A percentile compares a stretch with the other conserved stretches of the same genome.
Evolutionary conservation across 2,888 invertebrate genomes (phyloP).

Genomic region (Graphium colonna): DNA sequence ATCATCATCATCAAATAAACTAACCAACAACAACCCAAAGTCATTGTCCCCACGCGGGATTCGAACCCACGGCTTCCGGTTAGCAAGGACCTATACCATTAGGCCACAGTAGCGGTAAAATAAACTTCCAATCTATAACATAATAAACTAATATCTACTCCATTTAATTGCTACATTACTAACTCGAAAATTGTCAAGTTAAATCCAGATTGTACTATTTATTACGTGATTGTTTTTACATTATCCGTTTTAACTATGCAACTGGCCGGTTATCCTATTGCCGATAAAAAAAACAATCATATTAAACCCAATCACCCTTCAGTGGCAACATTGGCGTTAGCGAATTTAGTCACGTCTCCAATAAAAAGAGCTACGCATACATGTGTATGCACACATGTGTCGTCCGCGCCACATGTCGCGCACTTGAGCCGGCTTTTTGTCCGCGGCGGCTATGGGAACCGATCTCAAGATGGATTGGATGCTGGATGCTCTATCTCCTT

Average conservation of each 20-base stretch:
- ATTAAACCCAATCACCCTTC: neutral
- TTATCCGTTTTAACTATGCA: too few species aligned
- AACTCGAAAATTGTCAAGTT: too few species aligned
- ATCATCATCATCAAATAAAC: too few species aligned
- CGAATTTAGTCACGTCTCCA: constrained; percentile 20
- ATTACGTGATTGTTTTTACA: too few species aligned
- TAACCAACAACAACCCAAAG: too few species aligned
- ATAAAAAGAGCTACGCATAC: constrained; percentile 20
- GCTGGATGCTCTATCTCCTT: neutral
- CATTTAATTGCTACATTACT: too few species aligned
- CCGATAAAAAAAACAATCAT: neutral
- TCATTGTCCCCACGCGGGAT: too few species aligned
- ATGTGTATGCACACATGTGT: constrained; percentile 47
- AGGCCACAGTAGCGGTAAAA: too few species aligned
- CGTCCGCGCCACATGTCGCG: constrained; percentile 57
- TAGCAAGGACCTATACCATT: too few species aligned
- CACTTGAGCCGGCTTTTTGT: constrained; percentile 54
- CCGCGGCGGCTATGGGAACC: constrained; percentile 57
- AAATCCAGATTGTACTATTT: neutral
- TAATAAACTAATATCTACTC: too few species aligned
- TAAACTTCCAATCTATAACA: too few species aligned
- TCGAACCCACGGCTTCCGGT: too few species aligned
- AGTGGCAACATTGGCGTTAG: neutral
- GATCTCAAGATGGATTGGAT: constrained; percentile 15
- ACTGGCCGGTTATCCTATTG: neutral